A percentile compares a stretch with the other conserved stretches of the same genome.
These are phyloP conservation scores for Plestiodon gilberti DNA, from an alignment of 2,113 vertebrate species.

Conservation along the genomic window DNA sequence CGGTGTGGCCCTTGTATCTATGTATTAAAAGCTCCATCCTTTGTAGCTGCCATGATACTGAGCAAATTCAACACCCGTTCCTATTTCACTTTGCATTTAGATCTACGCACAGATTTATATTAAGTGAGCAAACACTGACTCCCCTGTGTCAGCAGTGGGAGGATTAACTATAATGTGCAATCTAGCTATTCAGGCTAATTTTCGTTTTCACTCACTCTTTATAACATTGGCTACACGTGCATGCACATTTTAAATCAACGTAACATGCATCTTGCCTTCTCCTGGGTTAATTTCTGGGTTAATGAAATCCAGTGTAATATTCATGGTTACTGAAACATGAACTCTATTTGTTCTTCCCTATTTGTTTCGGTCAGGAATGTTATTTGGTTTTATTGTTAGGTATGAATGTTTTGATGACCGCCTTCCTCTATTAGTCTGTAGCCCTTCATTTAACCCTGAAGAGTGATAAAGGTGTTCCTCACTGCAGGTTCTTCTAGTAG, in stretches of 20 bases:
- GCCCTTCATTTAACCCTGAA: background rate
- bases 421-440: background rate
- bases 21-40: background rate
- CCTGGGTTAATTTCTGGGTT: background rate
- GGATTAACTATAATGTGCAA: constrained; percentile 26
- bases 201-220: constrained; percentile 7
- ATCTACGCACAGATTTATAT: constrained; percentile 47
- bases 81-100: constrained; percentile 45
- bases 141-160: constrained; percentile 4
- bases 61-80: constrained; percentile 20
- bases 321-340: background rate
- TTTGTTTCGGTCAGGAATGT: background rate
- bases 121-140: constrained; percentile 6
- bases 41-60: constrained; percentile 39
- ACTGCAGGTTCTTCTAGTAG: too few relatives aligned
- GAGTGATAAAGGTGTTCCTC: background rate
- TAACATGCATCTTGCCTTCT: background rate
- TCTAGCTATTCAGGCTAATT: constrained; percentile 22
- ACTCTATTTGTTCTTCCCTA: background rate
- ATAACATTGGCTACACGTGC: background rate
- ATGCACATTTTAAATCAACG: background rate
- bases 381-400: background rate
- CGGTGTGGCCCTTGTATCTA: constrained; percentile 33
- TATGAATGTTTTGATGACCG: background rate
- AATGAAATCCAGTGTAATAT: background rate